phyloP scores from a whole-genome alignment of 2,797 vertebrate species.

The Rhodeus uyekii region DNA sequence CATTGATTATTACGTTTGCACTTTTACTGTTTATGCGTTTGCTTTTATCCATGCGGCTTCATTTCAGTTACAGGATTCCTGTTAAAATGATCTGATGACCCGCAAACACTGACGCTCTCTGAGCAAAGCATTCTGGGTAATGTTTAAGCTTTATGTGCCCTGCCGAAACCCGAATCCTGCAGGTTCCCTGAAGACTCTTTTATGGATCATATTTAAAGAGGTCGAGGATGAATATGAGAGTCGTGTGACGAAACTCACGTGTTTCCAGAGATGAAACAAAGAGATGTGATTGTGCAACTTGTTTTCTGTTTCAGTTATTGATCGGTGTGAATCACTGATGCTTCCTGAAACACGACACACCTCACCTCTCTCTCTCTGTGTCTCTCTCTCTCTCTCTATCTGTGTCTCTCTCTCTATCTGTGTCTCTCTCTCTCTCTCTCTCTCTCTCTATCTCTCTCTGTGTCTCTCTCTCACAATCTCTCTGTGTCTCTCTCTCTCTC shows the following conservation, averaged over 20 bases:
- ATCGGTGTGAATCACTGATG: conserved; percentile 7
- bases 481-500: too few relatives aligned
- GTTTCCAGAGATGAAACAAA: background rate
- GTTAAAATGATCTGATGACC: background rate
- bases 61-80: too few relatives aligned
- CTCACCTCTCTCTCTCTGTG: background rate
- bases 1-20: background rate
- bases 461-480: too few relatives aligned
- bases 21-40: too few relatives aligned
- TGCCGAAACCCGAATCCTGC: background rate
- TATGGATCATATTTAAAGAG: background rate
- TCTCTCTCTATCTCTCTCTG: too few relatives aligned
- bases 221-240: background rate
- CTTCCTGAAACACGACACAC: conserved; percentile 23
- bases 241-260: too few relatives aligned
- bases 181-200: background rate
- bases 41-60: too few relatives aligned
- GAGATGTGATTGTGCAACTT: background rate
- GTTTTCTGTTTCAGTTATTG: conserved; percentile 16
- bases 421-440: too few relatives aligned
- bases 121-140: conserved; percentile 3
- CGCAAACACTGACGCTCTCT: background rate
- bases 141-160: background rate
- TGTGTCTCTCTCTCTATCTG: too few relatives aligned
- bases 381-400: too few relatives aligned